Percentiles rank a stretch among this genome's conserved stretches.
Evolutionary conservation across 2,113 vertebrate species (phyloP).

Genomic region (Coturnix japonica): DNA sequence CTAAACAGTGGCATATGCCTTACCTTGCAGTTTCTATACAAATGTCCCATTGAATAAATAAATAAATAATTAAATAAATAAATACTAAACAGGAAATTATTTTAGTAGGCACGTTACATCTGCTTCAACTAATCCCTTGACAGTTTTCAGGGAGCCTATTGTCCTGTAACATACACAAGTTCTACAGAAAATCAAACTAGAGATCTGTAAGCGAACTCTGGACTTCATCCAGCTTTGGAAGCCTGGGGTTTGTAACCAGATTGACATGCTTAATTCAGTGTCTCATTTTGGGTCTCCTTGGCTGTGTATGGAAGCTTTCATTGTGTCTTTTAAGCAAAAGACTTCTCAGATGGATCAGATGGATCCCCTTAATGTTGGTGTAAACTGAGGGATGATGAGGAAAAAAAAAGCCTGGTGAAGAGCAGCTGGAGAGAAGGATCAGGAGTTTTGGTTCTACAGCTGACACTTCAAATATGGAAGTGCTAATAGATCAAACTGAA

Average conservation of each 20-base stretch:
- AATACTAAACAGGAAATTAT: neutral
- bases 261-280: neutral
- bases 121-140: neutral
- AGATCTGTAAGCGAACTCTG: neutral
- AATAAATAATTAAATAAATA: neutral
- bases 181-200: neutral
- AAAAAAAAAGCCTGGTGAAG: neutral
- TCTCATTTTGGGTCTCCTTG: neutral
- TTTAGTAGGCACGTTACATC: neutral
- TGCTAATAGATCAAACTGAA: neutral
- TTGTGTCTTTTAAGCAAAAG: neutral
- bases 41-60: neutral
- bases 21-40: neutral
- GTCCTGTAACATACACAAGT: neutral
- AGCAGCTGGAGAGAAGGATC: neutral
- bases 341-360: neutral
- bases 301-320: neutral
- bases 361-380: neutral
- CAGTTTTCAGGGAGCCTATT: neutral
- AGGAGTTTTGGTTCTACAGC: neutral
- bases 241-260: neutral
- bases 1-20: neutral
- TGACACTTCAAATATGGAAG: neutral
- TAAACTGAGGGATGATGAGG: neutral
- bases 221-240: rapidly evolving